Conservation (phyloP, 1,140 invertebrate species). For the Sitobion miscanthi region DNA sequence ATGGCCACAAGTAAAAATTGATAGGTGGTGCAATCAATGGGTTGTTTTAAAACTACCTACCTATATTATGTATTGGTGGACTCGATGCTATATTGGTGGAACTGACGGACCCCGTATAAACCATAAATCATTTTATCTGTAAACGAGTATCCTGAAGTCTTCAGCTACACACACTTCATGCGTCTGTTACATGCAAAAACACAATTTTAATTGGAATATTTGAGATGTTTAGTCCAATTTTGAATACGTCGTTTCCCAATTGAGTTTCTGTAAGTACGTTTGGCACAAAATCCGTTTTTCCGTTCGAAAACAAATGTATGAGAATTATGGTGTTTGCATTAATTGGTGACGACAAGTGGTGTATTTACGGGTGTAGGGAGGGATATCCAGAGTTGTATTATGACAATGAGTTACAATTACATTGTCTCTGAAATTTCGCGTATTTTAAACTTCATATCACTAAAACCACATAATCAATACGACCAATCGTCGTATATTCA, state of each 20-base stretch:
- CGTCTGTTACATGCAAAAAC: neutral
- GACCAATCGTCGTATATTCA: too few species aligned
- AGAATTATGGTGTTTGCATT: neutral
- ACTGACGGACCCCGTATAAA: neutral
- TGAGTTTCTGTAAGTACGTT: neutral
- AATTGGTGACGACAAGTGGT: neutral
- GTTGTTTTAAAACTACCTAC: neutral
- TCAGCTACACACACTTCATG: neutral
- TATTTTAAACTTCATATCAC: too few species aligned
- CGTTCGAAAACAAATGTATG: neutral
- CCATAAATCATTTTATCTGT: too few species aligned
- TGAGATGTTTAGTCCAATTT: slow-evolving; percentile 18
- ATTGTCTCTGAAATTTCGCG: too few species aligned
- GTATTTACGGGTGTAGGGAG: too few species aligned
- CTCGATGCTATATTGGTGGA: neutral
- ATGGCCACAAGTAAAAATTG: neutral
- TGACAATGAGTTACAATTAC: too few species aligned
- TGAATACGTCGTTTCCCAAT: slow-evolving; percentile 19
- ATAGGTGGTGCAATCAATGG: neutral
- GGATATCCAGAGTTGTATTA: neutral
- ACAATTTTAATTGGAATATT: slow-evolving; percentile 43
- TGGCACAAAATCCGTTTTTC: neutral
- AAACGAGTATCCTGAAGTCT: too few species aligned
- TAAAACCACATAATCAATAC: too few species aligned
- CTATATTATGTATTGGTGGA: neutral